Evolutionary conservation across 2,888 invertebrate genomes (phyloP).

Genomic region (Ephialtes manifestator): DNA sequence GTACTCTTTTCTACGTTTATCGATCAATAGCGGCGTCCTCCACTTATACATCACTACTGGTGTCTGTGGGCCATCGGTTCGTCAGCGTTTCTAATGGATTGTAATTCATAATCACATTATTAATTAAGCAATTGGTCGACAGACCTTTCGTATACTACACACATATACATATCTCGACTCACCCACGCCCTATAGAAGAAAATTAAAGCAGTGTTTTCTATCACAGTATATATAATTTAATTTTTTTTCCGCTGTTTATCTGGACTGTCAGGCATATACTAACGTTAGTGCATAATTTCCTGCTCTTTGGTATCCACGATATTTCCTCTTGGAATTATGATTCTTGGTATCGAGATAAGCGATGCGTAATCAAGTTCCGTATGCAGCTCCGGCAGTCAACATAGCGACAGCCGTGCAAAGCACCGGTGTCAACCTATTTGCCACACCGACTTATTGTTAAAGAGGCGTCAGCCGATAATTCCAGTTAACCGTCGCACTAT

Average conservation of each 20-base stretch:
- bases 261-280: background rate
- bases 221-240: conserved; percentile 29
- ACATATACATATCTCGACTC: background rate
- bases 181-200: background rate
- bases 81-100: conserved; percentile 64
- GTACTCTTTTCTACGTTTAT: background rate
- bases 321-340: conserved; percentile 24
- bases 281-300: background rate
- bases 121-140: conserved; percentile 58
- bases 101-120: conserved; percentile 69
- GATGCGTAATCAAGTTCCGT: conserved; percentile 46
- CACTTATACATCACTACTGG: background rate
- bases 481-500: background rate
- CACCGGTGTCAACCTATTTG: background rate
- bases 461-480: background rate
- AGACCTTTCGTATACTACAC: conserved; percentile 24
- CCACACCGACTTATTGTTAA: background rate
- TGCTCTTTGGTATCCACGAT: background rate
- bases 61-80: conserved; percentile 2
- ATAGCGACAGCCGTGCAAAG: background rate
- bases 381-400: conserved; percentile 9
- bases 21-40: background rate
- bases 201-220: conserved; percentile 40
- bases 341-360: conserved; percentile 60
- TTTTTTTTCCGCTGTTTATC: conserved; percentile 40